These are phyloP conservation scores for Poeciliopsis infans DNA, from an alignment of 2,797 vertebrate genomes.

Conservation along the genomic window DNA sequence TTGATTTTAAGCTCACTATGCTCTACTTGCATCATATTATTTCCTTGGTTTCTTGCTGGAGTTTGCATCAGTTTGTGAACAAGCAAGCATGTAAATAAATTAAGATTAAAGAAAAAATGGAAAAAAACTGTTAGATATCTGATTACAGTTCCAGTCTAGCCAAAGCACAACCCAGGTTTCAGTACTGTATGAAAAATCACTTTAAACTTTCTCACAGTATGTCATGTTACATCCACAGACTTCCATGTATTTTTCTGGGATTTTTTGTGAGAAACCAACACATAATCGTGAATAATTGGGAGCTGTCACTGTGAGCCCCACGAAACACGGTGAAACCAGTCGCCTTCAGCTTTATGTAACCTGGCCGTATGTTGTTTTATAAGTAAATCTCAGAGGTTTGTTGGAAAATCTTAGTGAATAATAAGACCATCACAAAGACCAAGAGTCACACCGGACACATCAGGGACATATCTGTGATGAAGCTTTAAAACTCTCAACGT, in stretches of 20 bases:
- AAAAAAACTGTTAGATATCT: not conserved
- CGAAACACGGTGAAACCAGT: not conserved
- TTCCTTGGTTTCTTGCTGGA: not conserved
- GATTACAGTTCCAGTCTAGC: constrained; percentile 9
- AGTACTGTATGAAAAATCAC: not conserved
- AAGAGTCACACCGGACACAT: not conserved
- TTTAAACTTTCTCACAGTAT: not conserved
- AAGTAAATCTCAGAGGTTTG: not conserved
- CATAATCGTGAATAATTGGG: not conserved
- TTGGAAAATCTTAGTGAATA: not conserved
- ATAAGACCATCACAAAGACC: not conserved
- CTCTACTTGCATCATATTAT: constrained; percentile 3
- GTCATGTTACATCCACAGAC: not conserved
- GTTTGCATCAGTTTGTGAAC: constrained; percentile 4
- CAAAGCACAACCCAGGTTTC: not conserved
- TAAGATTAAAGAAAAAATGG: not conserved
- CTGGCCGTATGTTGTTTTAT: not conserved
- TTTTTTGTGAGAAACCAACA: not conserved
- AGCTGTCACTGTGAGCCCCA: not conserved
- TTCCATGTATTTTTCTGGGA: not conserved
- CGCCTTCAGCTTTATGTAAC: not conserved
- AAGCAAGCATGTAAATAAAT: not conserved
- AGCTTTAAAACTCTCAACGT: not conserved
- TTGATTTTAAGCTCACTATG: not conserved
- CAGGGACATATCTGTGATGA: not conserved